Evolutionary conservation across 2,113 vertebrate species (phyloP).

Genomic region (Syngnathus floridae): DNA sequence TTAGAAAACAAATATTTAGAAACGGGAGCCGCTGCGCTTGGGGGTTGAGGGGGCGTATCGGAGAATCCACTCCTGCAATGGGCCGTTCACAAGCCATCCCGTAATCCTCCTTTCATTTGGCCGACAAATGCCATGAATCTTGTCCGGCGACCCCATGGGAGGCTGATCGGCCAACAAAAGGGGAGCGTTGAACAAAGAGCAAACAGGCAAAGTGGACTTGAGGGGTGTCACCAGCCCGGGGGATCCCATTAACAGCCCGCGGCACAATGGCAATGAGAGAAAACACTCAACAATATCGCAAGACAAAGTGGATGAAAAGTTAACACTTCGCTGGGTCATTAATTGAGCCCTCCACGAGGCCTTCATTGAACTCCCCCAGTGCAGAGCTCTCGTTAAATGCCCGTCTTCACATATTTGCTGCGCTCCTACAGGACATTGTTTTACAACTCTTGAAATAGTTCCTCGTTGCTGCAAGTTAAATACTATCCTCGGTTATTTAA

Average conservation of each 20-base stretch:
- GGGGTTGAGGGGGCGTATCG: conserved; percentile 38
- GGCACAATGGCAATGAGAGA: conserved; percentile 33
- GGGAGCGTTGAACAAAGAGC: conserved; percentile 78
- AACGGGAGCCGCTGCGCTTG: conserved; percentile 56
- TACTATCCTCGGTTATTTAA: not conserved
- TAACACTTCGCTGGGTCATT: conserved; percentile 23
- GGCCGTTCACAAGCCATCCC: conserved; percentile 83
- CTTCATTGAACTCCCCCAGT: not conserved
- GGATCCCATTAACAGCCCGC: conserved; percentile 40
- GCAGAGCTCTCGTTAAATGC: not conserved
- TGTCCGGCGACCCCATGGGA: conserved; percentile 85
- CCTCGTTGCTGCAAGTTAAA: not conserved
- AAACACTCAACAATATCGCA: conserved; percentile 35
- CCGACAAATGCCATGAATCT: conserved; percentile 92
- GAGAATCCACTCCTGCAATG: conserved; percentile 78
- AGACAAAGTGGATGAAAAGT: conserved; percentile 33
- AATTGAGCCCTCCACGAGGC: conserved; percentile 12
- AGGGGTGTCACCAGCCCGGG: conserved; percentile 53
- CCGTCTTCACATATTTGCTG: not conserved
- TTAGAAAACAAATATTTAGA: conserved; percentile 68
- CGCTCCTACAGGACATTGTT: not conserved
- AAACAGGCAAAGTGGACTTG: conserved; percentile 67
- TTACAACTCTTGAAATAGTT: not conserved
- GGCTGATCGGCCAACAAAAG: conserved; percentile 95
- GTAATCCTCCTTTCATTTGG: conserved; percentile 95